phyloP scores from a whole-genome alignment of 2,888 invertebrate genomes.

The Agonopterix arenella region DNA sequence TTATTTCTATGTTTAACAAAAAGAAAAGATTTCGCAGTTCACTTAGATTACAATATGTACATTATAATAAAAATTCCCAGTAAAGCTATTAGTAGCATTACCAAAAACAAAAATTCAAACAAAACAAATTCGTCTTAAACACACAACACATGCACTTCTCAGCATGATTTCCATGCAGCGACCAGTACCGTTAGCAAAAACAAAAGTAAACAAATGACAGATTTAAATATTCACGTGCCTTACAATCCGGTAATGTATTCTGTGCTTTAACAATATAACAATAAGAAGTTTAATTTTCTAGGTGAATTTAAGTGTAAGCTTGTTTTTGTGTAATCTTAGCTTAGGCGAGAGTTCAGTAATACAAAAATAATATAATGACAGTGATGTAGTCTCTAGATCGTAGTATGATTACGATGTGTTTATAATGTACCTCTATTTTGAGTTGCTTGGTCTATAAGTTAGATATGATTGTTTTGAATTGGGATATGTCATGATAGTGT shows the following conservation, averaged over 20 bases:
- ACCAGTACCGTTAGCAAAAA: slow-evolving; percentile 36
- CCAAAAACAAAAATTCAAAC: no score
- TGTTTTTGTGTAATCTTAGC: slow-evolving; percentile 3
- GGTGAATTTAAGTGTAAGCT: neutral
- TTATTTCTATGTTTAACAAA: no score
- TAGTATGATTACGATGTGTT: slow-evolving; percentile 26
- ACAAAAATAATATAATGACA: slow-evolving; percentile 33
- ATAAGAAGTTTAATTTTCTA: neutral
- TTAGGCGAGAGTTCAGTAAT: slow-evolving; percentile 24
- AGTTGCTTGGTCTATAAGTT: slow-evolving; percentile 18
- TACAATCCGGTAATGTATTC: neutral
- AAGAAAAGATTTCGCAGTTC: no score
- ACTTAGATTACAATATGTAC: no score
- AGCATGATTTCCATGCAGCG: slow-evolving; percentile 19
- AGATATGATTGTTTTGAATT: slow-evolving; percentile 25
- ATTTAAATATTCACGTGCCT: neutral
- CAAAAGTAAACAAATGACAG: slow-evolving; percentile 18
- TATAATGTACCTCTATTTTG: slow-evolving; percentile 20
- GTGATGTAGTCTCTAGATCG: slow-evolving; percentile 17
- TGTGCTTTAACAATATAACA: slow-evolving; percentile 1
- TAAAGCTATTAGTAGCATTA: no score
- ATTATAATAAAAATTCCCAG: no score
- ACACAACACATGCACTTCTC: neutral
- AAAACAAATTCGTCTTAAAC: no score
- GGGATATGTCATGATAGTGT: neutral